Base-by-base conservation (phyloP, 2,113 vertebrate species). In the Argyrosomus japonicus region DNA sequence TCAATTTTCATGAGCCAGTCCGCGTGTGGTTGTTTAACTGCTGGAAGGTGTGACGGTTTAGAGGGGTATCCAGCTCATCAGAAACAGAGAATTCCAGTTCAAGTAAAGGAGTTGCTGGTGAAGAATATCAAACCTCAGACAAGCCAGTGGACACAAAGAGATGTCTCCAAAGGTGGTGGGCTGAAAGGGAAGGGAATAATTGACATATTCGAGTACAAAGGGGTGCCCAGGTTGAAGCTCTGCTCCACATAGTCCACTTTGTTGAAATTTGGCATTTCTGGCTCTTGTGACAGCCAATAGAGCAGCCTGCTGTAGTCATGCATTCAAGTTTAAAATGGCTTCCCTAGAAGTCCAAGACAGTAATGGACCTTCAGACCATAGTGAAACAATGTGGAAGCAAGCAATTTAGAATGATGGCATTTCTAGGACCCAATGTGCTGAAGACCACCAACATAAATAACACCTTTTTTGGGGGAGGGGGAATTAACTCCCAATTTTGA, bases 1-100 rank as follows among this genome's bases (percentile, higher is more conserved):
- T 88, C 75, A 74, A 54, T 84, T 80, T 79, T 56, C 72, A 65
- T 15, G 51, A 87, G 79, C 43, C 77, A 11, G 74, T 79, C 18
- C 76, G 75, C 81, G 81, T 79, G 67, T 78, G 43, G 61, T 67
- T 79, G 69, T 81, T 83, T 48, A 53, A 61, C 23, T 65, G 81
- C 63, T 23, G 67, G 61, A 61, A 67, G 68, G 83, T 65, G 81
- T 53, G 17, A 84, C 68, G 80, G 53, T 84, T 86, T 80, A 65
- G 71, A 67, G 67, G 67, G 72, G 72, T 36, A 43, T 51, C 75
- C 57, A 69, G 79, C 78, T 82, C 72, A 71, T 56, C 43, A 64
- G 45, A 86, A 74, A 78, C 23, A 27, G 17, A 67, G 58, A 61
- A 74, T 65, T 75, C 27, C 48, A 74, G 61, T 62, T 57, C 19